phyloP scores from a whole-genome alignment of 1,140 invertebrate genomes.

The Drosophila gunungcola region DNA sequence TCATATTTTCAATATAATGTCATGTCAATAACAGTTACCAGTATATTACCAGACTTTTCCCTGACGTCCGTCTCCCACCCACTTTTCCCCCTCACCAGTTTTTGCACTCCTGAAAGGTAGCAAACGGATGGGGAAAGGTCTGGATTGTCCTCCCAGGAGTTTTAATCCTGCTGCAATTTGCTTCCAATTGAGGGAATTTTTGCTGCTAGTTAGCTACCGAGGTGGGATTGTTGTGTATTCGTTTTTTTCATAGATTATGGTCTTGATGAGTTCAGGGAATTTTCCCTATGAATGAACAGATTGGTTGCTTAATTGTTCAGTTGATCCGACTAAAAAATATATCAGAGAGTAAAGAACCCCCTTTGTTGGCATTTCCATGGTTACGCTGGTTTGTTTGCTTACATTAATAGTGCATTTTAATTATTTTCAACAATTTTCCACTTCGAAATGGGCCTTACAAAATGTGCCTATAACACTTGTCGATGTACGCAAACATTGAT shows the following conservation, averaged over 20 bases:
- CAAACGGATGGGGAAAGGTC: not conserved
- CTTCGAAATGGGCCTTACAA: no score
- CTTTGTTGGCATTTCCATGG: not conserved
- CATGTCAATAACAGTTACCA: constrained; percentile 76
- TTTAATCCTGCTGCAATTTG: constrained; percentile 11
- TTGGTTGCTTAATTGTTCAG: constrained; percentile 8
- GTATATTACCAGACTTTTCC: constrained; percentile 57
- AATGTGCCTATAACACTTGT: no score
- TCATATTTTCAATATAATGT: constrained; percentile 79
- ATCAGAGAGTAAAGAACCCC: not conserved
- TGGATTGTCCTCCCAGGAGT: constrained; percentile 18
- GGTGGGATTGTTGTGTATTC: not conserved
- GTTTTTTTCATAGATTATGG: constrained; percentile 9
- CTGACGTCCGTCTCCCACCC: not conserved
- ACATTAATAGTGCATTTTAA: no score
- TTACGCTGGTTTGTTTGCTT: no score
- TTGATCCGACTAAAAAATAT: not conserved
- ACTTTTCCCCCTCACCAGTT: not conserved
- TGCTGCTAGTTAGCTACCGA: constrained; percentile 2
- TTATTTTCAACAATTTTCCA: no score
- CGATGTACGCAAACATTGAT: not conserved
- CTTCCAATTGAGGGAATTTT: constrained; percentile 22
- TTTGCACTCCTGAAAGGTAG: constrained; percentile 1
- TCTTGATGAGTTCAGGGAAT: constrained; percentile 26
- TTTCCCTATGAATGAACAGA: not conserved